These are phyloP conservation scores for Actinia equina DNA, from an alignment of 64 coral and sea anemone species.

Conservation along the genomic window DNA sequence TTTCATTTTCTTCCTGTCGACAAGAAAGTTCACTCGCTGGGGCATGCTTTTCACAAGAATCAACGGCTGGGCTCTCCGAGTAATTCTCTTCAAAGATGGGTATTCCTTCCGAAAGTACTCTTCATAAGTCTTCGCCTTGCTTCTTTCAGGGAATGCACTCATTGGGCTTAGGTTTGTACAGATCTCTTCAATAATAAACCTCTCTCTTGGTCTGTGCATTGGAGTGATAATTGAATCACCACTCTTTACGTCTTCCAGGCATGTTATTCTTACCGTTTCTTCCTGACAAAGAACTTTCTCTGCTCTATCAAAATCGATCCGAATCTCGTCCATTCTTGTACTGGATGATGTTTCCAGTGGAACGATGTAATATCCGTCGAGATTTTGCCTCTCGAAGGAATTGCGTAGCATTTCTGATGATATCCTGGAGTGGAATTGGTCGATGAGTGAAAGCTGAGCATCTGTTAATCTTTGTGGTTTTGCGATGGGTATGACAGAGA, in stretches of 20 bases:
- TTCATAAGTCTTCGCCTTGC: slow-evolving; percentile 56
- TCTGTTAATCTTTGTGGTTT: neutral
- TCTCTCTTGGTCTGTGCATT: slow-evolving; percentile 3
- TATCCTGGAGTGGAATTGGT: slow-evolving; percentile 42
- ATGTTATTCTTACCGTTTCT: neutral
- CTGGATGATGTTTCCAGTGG: neutral
- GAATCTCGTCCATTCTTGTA: neutral
- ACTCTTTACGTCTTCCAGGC: neutral
- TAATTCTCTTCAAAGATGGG: neutral
- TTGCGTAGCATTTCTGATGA: slow-evolving; percentile 44
- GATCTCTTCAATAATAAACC: slow-evolving; percentile 37
- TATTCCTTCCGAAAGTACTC: slow-evolving; percentile 49
- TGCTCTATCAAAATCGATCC: neutral
- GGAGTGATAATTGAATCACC: slow-evolving; percentile 12
- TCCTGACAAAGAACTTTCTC: neutral
- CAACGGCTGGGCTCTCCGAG: slow-evolving; percentile 42
- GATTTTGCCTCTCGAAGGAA: slow-evolving; percentile 10
- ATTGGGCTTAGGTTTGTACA: slow-evolving; percentile 45
- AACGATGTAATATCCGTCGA: slow-evolving; percentile 62
- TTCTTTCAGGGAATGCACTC: slow-evolving; percentile 62
- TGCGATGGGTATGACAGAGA: neutral
- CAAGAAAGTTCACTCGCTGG: slow-evolving; percentile 58
- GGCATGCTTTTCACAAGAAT: slow-evolving; percentile 52
- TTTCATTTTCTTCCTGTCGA: slow-evolving; percentile 54
- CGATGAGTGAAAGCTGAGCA: neutral